Conservation (phyloP, 2,113 vertebrate species). For the Hydrochoerus hydrochaeris region DNA sequence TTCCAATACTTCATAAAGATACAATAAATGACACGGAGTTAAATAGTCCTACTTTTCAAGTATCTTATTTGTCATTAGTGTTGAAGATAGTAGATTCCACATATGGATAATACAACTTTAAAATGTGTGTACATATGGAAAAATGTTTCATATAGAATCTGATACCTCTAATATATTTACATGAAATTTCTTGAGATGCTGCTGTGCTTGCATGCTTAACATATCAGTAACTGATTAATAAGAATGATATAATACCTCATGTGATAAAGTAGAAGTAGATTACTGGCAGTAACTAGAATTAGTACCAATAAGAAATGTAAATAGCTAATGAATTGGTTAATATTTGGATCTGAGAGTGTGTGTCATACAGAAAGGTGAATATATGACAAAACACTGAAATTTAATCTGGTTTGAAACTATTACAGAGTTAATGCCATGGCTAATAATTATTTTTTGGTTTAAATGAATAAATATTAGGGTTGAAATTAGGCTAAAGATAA, state of each 20-base stretch:
- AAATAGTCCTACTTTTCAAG: not conserved
- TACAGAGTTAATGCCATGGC: not conserved
- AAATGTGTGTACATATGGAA: not conserved
- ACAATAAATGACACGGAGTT: not conserved
- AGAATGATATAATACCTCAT: not conserved
- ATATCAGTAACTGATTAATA: not conserved
- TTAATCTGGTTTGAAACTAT: not conserved
- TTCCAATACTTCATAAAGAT: not conserved
- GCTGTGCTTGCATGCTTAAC: not conserved
- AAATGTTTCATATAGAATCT: not conserved
- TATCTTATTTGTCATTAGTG: conserved; percentile 13
- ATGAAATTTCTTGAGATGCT: not conserved
- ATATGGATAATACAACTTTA: conserved; percentile 9
- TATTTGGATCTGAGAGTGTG: not conserved
- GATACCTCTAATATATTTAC: not conserved
- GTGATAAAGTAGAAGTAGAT: not conserved
- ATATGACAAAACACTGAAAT: not conserved
- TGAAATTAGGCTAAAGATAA: not conserved
- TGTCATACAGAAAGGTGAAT: not conserved
- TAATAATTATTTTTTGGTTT: not conserved
- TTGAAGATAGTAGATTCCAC: not conserved
- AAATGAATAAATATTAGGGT: not conserved
- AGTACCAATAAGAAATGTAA: not conserved
- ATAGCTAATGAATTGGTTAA: not conserved
- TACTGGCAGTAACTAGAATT: not conserved